These are phyloP conservation scores for Hycleus cichorii DNA, from an alignment of 1,140 invertebrate species.

Conservation along the genomic window DNA sequence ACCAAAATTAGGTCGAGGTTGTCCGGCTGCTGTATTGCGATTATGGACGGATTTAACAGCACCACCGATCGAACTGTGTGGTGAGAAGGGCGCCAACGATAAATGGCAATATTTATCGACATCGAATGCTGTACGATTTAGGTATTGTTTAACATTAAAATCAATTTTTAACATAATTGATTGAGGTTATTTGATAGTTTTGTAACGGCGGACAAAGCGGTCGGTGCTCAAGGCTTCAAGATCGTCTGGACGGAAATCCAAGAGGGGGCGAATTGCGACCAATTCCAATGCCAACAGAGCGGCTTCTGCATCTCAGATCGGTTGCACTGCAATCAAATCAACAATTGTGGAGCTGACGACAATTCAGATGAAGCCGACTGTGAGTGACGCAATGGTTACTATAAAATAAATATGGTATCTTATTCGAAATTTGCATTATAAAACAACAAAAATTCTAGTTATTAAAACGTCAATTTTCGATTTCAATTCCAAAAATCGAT, in stretches of 20 bases:
- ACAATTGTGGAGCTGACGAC: constrained; percentile 75
- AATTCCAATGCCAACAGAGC: constrained; percentile 59
- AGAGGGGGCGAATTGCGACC: constrained; percentile 47
- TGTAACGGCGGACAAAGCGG: constrained; percentile 75
- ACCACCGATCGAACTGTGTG: constrained; percentile 81
- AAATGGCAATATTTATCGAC: constrained; percentile 79
- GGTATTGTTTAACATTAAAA: constrained; percentile 43
- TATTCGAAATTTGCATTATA: constrained; percentile 16
- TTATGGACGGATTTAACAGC: constrained; percentile 70
- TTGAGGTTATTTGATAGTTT: constrained; percentile 50
- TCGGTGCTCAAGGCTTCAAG: constrained; percentile 74
- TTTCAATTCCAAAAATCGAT: too few relatives aligned
- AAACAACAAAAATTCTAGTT: not conserved
- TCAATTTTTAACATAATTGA: not conserved
- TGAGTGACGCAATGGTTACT: constrained; percentile 49
- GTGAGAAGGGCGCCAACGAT: constrained; percentile 63
- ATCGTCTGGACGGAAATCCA: constrained; percentile 84
- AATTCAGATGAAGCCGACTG: constrained; percentile 74
- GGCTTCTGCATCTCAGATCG: constrained; percentile 74
- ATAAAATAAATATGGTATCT: constrained; percentile 17
- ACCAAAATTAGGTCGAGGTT: constrained; percentile 65
- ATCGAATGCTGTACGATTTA: constrained; percentile 72
- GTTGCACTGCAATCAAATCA: constrained; percentile 67
- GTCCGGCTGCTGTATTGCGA: constrained; percentile 80
- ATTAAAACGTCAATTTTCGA: too few relatives aligned